Base-by-base conservation (phyloP, 2,797 vertebrate species). In the Melanotaenia boesemani region DNA sequence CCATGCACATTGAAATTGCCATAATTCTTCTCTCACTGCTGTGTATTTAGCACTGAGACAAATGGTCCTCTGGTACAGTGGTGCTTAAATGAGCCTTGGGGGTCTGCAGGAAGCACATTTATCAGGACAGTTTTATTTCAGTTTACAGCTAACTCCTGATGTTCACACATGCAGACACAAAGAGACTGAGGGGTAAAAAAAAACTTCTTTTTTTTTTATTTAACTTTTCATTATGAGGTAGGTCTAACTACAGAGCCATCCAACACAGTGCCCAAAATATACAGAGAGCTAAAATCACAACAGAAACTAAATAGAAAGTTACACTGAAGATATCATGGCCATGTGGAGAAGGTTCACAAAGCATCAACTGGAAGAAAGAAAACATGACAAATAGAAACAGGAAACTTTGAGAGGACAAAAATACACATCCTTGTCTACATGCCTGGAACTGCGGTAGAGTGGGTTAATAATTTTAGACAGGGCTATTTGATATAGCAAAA, bases 1-100 rank as follows among this genome's bases (percentile, higher is more conserved):
- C 87, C 88, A 84, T 84, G 80, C 84, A 80, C 70, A 65, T 80
- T 37, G 28, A 60, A 2, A 32, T 24, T 71, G 59, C 77, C 76
- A 67, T 88, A 77, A 54, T 63, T 79, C 70, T 67, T 70, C 74
- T 68, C 67, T 76, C 74, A 79, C 70, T 28, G 15, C 68, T 79
- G 87, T 87, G 81, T 89, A 84, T 91, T 91, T 91, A 91, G 84
- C 81, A 78, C 80, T 85, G 60, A 91, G 82, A 90, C 88, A 90
- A 93, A 92, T 85, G 85, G 79, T 85, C 83, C 87, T 81, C 77
- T 75, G 84, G 80, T 80, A 68, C 81, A 74, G 81, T 36, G 82
- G 86, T 80, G 79, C 75, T 80, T 92, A 90, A 87, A 90, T 91
- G 88, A 92, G 75, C 75, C 76, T 68, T 79, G 79, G 87, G 91